A percentile compares a stretch with the other conserved stretches of the same genome.
Evolutionary conservation across 1,140 invertebrate genomes (phyloP).

Genomic region (Leptinotarsa lineolata): DNA sequence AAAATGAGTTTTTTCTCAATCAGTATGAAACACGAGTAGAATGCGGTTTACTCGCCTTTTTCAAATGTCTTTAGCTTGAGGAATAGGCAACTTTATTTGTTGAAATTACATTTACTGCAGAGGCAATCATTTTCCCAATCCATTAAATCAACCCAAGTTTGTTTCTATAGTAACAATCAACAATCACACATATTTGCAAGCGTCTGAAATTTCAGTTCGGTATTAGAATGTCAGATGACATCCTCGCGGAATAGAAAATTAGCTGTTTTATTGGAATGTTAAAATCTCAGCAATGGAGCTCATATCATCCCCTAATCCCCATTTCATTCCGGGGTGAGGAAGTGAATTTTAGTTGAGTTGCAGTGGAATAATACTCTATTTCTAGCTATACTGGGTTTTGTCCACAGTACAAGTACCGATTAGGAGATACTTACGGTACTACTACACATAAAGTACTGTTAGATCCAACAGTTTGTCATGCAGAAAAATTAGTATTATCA

Average conservation of each 20-base stretch:
- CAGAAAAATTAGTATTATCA: constrained; percentile 68
- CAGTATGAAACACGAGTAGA: no score
- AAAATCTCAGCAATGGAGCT: constrained; percentile 49
- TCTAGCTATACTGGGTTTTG: constrained; percentile 73
- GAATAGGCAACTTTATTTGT: no score
- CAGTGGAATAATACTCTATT: background rate
- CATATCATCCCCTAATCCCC: constrained; percentile 60
- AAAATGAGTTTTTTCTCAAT: no score
- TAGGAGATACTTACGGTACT: constrained; percentile 72
- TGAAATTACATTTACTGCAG: no score
- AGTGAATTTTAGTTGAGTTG: background rate
- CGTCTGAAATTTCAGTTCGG: no score
- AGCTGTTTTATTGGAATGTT: background rate
- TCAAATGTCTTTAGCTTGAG: no score
- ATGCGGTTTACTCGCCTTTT: no score
- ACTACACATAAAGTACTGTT: constrained; percentile 71
- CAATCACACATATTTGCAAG: no score
- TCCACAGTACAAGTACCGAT: constrained; percentile 70
- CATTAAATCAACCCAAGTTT: no score
- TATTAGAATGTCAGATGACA: no score
- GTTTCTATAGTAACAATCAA: no score
- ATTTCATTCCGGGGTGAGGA: constrained; percentile 64
- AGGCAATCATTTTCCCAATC: no score
- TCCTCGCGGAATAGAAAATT: background rate
- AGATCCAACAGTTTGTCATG: constrained; percentile 71